Evolutionary conservation across 2,888 invertebrate genomes (phyloP), one percentile per base, ranked within the genome.

Genomic region (Rosalia funebris): DNA sequence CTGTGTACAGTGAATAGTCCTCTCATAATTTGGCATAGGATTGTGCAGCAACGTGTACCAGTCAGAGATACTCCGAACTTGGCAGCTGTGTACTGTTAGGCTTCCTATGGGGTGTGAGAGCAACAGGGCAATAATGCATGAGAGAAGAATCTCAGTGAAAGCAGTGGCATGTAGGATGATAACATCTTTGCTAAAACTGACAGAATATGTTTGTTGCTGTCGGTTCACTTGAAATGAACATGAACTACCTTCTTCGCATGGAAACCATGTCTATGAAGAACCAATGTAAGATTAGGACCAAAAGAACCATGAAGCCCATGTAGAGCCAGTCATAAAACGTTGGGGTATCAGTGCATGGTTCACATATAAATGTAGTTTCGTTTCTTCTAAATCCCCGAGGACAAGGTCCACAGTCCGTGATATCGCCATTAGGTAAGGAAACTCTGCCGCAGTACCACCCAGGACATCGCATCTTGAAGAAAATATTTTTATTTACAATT

Each of bases 21-120:
- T 88, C 58, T 92, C 91, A 82, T 96, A 98, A 81, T 96, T 92
- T 0, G 96, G 95, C 68, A 89, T 90, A 3, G 98, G 98, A 83
- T 99, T 99, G 76, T 96, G 89, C 62, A 98, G 86, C 69, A 98
- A 82, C 0, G 98, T 96, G 79, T 99, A 99, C 98, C 98, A 99
- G 82, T 99, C 98, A 0, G 95, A 91, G 15, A 98, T 83, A 34
- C 88, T 88, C 57, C 87, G 85, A 0, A 93, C 91, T 4, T 86
- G 85, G 77, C 98, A 97, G 0, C 95, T 91, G 70, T 87, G 85
- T 16, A 98, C 83, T 1, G 82, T 82, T 60, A 97, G 87, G 1
- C 86, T 85, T 41, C 97, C 95, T 1, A 89, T 79, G 0, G 98
- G 98, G 36, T 94, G 90, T 60, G 91, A 86, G n/a, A 93, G 81